phyloP scores from a whole-genome alignment of 2,888 invertebrate genomes.

The Ametastegia equiseti region DNA sequence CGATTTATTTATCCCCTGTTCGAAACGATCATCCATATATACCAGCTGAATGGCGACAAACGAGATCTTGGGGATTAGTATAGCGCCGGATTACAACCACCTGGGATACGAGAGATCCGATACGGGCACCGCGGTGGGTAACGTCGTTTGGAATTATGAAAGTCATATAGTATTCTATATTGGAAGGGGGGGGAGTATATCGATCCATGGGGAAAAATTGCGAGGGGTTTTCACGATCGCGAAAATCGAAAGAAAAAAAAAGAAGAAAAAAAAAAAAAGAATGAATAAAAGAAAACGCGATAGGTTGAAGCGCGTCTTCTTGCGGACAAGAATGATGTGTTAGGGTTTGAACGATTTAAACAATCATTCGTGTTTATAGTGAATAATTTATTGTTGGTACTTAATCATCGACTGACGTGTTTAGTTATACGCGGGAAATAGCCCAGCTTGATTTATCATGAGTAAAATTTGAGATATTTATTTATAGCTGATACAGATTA shows the following conservation, averaged over 20 bases:
- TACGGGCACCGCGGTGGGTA: not conserved
- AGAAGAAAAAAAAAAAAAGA: no score
- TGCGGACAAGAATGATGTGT: slow-evolving; percentile 7
- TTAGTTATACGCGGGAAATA: slow-evolving; percentile 48
- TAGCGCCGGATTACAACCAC: not conserved
- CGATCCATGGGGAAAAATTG: no score
- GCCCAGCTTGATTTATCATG: slow-evolving; percentile 39
- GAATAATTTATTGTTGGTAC: slow-evolving; percentile 42
- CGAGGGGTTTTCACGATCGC: no score
- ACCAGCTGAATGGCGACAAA: not conserved
- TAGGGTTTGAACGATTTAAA: slow-evolving; percentile 43
- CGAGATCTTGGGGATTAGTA: slow-evolving; percentile 35
- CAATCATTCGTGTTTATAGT: slow-evolving; percentile 45
- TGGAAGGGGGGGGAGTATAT: no score
- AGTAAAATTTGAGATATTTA: slow-evolving; percentile 30
- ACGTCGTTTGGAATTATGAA: slow-evolving; percentile 6
- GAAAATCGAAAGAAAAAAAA: no score
- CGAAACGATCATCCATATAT: not conserved
- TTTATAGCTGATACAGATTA: not conserved
- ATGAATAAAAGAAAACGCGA: no score
- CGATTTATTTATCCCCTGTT: not conserved
- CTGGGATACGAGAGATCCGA: slow-evolving; percentile 1
- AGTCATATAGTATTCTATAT: not conserved
- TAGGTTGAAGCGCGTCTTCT: not conserved
- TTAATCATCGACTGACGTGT: slow-evolving; percentile 47